Evolutionary conservation across 2,888 invertebrate genomes (phyloP), one percentile per base, ranked within the genome.

Genomic region (Rhagium mordax): DNA sequence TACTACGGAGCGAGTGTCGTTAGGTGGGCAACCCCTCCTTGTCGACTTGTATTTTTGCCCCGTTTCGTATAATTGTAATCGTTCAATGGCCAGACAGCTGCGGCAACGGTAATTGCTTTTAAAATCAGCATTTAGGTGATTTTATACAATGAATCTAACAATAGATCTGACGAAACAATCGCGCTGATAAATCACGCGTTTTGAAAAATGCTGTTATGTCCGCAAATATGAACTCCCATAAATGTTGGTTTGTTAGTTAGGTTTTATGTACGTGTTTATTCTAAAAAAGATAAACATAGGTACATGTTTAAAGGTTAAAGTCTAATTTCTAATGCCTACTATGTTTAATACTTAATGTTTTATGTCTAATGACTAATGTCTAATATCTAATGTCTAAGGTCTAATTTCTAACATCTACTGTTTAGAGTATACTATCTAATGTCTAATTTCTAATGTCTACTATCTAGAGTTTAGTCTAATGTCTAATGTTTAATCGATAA

Each of bases 31-130:
- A 65, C 65, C 65, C 65, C 65, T 64, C 64, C 33, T 27, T 59
- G 49, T 69, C 65, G 65, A 65, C 47, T 29, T 77, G 77, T 76
- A 77, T 79, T 82, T 77, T 80, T 78, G 74, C 74, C 75, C 78
- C 75, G 79, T 80, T 80, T 81, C 79, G 80, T 81, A 80, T 83
- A 82, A 84, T 83, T 83, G 83, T 83, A 78, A 80, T 78, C 81
- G 79, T 55, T 81, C 80, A 82, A 83, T 82, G 79, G 81, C 76
- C 78, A 77, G 80, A 78, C 84, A 84, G 84, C 84, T 84, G 84
- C 80, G 81, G 78, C 78, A 70, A 73, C 71, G 70, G 79, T 83
- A 83, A 83, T 83, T 83, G 83, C 82, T 82, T 82, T 82, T 81
- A 83, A 82, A 82, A 83, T 78, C 78, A 79, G 76, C 80, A 76